Base-by-base conservation (phyloP, 1,140 invertebrate genomes). In the Diploscapter pachys region DNA sequence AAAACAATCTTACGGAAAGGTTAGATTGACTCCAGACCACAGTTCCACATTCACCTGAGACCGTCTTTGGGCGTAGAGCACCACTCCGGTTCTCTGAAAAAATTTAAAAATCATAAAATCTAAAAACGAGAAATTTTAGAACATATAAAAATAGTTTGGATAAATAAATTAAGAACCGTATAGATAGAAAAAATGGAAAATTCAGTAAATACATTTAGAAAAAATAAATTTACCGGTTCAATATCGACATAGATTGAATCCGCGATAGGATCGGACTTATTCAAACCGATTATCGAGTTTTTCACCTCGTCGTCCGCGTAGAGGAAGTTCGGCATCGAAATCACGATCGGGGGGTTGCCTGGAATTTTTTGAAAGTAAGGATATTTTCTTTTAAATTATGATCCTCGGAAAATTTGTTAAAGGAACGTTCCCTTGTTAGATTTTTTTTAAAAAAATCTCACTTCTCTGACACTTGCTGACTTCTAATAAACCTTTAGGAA, bases 271-370 rank as follows among this genome's bases (percentile, higher is more conserved):
- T 80, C 67, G 6, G 83, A 78, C 51, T 74, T 64, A 13, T 85
- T 57, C 5, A 83, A 67, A 8, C 62, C 76, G 2, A 77, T 63
- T 48, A 71, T 73, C 48, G 76, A 54, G 8, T 75, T 55, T 11
- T 81, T 65, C 6, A 76, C 72, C 56, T 79, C 71, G 6, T 69
- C 54, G 49, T 75, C 74, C 4, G 69, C 82, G 52, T 65, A 78
- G 48, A 77, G 76, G 68, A 84, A 84, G 61, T 85, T 83, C 4
- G 83, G 83, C 31, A 79, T 49, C 13, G 82, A 85, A 50, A 81
- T 72, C 49, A 84, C 65, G 51, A 85, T 69, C 13, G 82, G 82
- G 31, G 78, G 78, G 51, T 79, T 64, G 57, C 75, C 75, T 77
- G 63, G 2, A 65, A 6, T 49, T 8, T 65, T 9, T 9, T 65